A percentile compares a stretch with the other conserved stretches of the same genome.
Conservation (phyloP, 2,113 vertebrate genomes). For the Brachypodius melanocephalos region DNA sequence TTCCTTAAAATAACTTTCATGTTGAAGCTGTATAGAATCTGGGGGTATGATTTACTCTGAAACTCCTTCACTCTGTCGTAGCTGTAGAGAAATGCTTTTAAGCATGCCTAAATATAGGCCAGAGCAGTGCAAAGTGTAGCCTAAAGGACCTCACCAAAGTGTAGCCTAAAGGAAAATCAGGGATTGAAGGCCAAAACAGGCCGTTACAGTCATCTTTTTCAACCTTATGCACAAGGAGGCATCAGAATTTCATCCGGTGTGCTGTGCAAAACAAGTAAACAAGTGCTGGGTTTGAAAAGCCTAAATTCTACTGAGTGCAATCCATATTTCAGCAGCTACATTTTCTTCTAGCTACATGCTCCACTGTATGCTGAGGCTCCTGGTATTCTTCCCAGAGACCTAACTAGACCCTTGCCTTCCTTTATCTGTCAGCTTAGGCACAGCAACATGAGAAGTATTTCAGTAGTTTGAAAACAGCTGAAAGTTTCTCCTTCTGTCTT, state of each 20-base stretch:
- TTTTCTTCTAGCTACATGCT: not conserved
- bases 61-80: not conserved
- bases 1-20: not conserved
- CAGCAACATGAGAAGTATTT: fast-evolving
- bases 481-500: not conserved
- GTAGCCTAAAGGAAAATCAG: constrained; percentile 4
- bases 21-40: not conserved
- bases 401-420: not conserved
- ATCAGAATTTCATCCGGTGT: not conserved
- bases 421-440: not conserved
- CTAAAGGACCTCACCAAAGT: not conserved
- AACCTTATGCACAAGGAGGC: not conserved
- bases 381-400: not conserved
- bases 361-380: not conserved
- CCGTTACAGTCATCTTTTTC: not conserved
- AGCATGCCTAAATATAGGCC: not conserved
- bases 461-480: not conserved
- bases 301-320: not conserved
- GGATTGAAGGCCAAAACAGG: not conserved
- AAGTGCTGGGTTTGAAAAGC: not conserved
- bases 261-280: not conserved
- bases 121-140: not conserved
- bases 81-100: not conserved
- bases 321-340: not conserved
- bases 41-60: not conserved